phyloP scores from a whole-genome alignment of 2,888 invertebrate species.

The Cheilosia scutellata region DNA sequence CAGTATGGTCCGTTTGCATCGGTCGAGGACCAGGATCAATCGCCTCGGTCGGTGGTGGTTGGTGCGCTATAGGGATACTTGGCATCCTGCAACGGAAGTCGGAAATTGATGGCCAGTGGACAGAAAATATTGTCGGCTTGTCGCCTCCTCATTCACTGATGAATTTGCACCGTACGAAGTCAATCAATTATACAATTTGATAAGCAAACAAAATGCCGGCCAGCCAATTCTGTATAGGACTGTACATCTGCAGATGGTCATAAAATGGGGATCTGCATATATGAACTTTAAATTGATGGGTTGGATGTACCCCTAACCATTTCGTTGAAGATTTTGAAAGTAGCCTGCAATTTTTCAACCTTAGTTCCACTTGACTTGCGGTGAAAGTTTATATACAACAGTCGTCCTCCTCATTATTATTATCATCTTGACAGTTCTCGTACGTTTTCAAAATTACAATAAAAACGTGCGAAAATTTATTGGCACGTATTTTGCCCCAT shows the following conservation, averaged over 20 bases:
- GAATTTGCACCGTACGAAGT: constrained; percentile 64
- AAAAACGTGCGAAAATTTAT: constrained; percentile 84
- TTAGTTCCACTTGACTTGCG: constrained; percentile 53
- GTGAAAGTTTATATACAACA: constrained; percentile 36
- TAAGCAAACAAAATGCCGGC: constrained; percentile 65
- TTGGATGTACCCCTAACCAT: constrained; percentile 25
- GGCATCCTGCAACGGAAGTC: constrained; percentile 64
- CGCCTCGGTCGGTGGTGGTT: constrained; percentile 6
- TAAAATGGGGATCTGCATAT: constrained; percentile 28
- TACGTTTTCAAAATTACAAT: constrained; percentile 79
- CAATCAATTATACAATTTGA: constrained; percentile 74
- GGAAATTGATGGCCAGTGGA: constrained; percentile 70
- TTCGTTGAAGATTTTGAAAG: constrained; percentile 28
- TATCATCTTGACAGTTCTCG: constrained; percentile 80
- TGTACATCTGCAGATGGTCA: constrained; percentile 53
- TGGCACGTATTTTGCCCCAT: constrained; percentile 77
- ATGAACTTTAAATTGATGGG: constrained; percentile 1
- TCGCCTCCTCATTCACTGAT: constrained; percentile 58
- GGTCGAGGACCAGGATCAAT: constrained; percentile 18
- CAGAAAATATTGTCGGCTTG: constrained; percentile 67
- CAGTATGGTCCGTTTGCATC: constrained; percentile 63
- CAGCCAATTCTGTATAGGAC: neutral
- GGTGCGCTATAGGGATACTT: neutral
- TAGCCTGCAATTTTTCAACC: constrained; percentile 56
- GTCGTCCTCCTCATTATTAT: constrained; percentile 76